phyloP scores from a whole-genome alignment of 30 jellyfish, hydroid and myxozoan species.

The Mastigias papua region DNA sequence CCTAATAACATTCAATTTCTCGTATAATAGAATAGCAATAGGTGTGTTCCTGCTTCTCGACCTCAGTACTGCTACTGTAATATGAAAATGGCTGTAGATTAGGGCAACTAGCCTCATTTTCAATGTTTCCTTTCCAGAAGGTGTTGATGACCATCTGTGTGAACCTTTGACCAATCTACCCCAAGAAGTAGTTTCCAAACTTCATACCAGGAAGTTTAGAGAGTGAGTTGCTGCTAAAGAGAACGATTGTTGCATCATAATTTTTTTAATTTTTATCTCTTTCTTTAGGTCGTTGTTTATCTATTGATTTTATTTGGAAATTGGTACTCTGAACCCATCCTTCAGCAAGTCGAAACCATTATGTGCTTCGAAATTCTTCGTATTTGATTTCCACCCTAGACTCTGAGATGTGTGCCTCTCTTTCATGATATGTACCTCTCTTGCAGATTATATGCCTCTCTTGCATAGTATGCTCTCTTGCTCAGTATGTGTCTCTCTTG shows the following conservation, averaged over 20 bases:
- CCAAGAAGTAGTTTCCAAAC: constrained; percentile 27
- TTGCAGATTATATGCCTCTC: neutral
- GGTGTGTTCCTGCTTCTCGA: too few species aligned
- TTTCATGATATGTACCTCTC: neutral
- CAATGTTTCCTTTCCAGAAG: neutral
- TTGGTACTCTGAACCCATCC: too few species aligned
- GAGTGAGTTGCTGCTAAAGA: constrained; percentile 58
- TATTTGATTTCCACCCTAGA: too few species aligned
- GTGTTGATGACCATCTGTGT: neutral
- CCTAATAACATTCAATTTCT: too few species aligned
- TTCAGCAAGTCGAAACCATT: too few species aligned
- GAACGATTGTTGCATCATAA: neutral
- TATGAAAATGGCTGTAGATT: too few species aligned
- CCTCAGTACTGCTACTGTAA: too few species aligned
- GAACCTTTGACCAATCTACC: constrained; percentile 76
- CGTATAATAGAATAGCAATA: too few species aligned
- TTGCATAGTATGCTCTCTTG: neutral
- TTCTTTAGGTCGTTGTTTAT: neutral
- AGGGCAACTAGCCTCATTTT: neutral
- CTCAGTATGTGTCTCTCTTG: too few species aligned
- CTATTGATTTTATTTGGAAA: neutral
- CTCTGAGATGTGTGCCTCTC: too few species aligned
- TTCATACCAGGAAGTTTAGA: constrained; percentile 91
- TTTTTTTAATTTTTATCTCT: neutral
- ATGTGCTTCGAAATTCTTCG: too few species aligned